phyloP scores from a whole-genome alignment of 2,888 invertebrate species.

The Laothoe populi region DNA sequence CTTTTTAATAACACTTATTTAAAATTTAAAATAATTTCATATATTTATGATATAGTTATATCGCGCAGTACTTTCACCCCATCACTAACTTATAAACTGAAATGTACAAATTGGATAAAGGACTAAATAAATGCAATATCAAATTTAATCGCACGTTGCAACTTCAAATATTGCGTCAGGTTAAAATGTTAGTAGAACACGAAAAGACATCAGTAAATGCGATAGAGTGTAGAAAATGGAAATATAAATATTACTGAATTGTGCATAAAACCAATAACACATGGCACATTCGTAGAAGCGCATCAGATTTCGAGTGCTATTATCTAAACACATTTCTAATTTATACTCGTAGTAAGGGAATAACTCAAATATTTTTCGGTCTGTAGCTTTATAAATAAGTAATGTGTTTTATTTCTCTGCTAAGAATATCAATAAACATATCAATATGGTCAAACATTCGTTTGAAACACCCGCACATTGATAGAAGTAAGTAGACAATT shows the following conservation, averaged over 20 bases:
- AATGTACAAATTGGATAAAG: neutral
- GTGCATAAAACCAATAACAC: slow-evolving; percentile 76
- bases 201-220: slow-evolving; percentile 44
- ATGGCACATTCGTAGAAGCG: slow-evolving; percentile 35
- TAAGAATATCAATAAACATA: neutral
- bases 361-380: neutral
- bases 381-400: neutral
- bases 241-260: slow-evolving; percentile 37
- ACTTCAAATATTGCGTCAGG: neutral
- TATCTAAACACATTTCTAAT: neutral
- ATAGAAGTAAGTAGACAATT: neutral
- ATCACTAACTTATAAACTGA: slow-evolving; percentile 44
- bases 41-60: neutral
- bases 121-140: slow-evolving; percentile 16
- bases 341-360: neutral
- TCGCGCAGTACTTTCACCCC: slow-evolving; percentile 47
- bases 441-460: neutral
- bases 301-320: neutral
- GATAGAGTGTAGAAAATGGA: slow-evolving; percentile 83
- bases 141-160: slow-evolving; percentile 8
- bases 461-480: neutral
- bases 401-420: neutral
- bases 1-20: slow-evolving; percentile 7
- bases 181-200: slow-evolving; percentile 15
- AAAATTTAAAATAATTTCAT: slow-evolving; percentile 10